These are phyloP conservation scores for Pelobates cultripes DNA, from an alignment of 2,797 vertebrate genomes.

Conservation along the genomic window DNA sequence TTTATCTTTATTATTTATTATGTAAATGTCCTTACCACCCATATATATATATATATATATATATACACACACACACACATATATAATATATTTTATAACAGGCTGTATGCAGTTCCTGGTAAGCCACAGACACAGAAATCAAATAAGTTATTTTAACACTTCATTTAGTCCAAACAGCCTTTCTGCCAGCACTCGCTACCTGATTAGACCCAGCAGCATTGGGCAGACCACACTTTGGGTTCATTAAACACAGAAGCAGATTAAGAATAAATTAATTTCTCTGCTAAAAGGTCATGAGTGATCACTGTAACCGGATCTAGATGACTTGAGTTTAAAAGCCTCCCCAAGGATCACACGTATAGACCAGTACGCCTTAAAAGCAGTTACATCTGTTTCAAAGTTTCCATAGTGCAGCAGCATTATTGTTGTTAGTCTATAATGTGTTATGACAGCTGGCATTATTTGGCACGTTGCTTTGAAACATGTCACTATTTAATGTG, in stretches of 20 bases:
- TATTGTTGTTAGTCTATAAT: constrained; percentile 58
- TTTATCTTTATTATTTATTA: too few relatives aligned
- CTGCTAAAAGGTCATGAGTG: constrained; percentile 32
- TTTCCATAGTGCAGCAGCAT: constrained; percentile 56
- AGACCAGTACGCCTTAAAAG: constrained; percentile 52
- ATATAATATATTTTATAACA: too few relatives aligned
- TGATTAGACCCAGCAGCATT: background rate
- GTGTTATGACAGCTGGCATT: constrained; percentile 61
- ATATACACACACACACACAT: too few relatives aligned
- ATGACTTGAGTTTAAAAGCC: constrained; percentile 53
- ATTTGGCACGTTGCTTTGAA: constrained; percentile 53
- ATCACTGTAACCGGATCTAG: constrained; percentile 20
- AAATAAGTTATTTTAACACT: background rate
- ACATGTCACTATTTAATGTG: constrained; percentile 19
- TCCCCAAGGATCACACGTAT: constrained; percentile 53
- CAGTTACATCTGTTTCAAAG: constrained; percentile 44
- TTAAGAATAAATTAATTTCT: constrained; percentile 31
- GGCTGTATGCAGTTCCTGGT: background rate
- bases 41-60: too few relatives aligned
- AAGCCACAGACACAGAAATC: background rate
- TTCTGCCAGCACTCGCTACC: constrained; percentile 2
- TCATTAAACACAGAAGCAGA: background rate
- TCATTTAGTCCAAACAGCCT: background rate
- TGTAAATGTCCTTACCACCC: too few relatives aligned
- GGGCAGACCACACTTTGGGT: background rate